Evolutionary conservation across 2,888 invertebrate species (phyloP).

Genomic region (Andrena praecox): DNA sequence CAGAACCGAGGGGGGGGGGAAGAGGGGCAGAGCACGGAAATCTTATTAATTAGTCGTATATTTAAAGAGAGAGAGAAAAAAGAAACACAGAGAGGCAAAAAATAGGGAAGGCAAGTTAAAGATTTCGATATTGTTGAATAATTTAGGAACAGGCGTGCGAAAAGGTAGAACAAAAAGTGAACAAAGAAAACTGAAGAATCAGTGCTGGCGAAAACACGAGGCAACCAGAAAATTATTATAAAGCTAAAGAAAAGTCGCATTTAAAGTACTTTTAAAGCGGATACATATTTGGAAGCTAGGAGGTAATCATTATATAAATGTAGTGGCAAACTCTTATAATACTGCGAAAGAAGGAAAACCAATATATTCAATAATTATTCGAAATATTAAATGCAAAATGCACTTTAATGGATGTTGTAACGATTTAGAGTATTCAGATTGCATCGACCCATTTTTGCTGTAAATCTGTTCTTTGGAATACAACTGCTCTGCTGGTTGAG

Average conservation of each 20-base stretch:
- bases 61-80: background rate
- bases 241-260: conserved; percentile 67
- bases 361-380: conserved; percentile 81
- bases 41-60: conserved; percentile 37
- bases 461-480: conserved; percentile 74
- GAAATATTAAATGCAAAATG: conserved; percentile 79
- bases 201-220: conserved; percentile 79
- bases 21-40: conserved; percentile 11
- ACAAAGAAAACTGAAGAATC: conserved; percentile 72
- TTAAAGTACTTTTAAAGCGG: conserved; percentile 73
- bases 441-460: conserved; percentile 75
- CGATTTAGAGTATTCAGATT: conserved; percentile 78
- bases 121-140: conserved; percentile 40
- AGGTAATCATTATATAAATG: conserved; percentile 79
- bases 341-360: conserved; percentile 78
- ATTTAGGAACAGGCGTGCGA: conserved; percentile 25
- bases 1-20: conserved; percentile 5
- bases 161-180: conserved; percentile 10
- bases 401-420: conserved; percentile 81
- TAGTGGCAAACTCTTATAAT: conserved; percentile 80
- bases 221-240: conserved; percentile 70
- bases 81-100: background rate
- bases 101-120: conserved; percentile 23
- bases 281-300: conserved; percentile 82
- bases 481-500: conserved; percentile 64